phyloP scores from a whole-genome alignment of 2,888 invertebrate species.

The Axea sp. region DNA sequence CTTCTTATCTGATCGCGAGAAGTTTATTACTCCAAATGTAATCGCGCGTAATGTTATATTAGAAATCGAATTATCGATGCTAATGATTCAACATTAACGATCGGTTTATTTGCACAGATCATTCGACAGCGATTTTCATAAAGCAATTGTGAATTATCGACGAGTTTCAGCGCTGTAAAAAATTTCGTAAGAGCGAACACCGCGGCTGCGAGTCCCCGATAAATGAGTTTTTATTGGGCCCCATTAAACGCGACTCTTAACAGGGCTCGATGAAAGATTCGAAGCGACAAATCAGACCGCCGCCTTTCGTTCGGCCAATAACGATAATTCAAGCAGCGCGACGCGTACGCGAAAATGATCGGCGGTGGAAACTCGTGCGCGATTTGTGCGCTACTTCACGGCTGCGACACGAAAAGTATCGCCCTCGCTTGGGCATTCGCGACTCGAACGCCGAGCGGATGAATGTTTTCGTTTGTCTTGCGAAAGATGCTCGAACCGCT shows the following conservation, averaged over 20 bases:
- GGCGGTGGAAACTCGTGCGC: too few relatives aligned
- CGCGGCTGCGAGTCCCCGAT: constrained; percentile 4
- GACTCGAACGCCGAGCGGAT: too few relatives aligned
- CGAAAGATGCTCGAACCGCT: too few relatives aligned
- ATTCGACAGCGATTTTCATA: constrained; percentile 2
- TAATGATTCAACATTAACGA: neutral
- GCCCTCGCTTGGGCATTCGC: too few relatives aligned
- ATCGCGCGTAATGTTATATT: neutral
- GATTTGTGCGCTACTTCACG: too few relatives aligned
- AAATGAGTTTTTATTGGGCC: neutral
- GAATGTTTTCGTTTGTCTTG: too few relatives aligned
- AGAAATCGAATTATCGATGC: constrained; percentile 4
- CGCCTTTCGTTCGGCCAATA: too few relatives aligned
- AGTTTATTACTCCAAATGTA: constrained; percentile 15
- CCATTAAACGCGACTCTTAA: neutral
- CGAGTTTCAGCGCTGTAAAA: constrained; percentile 6
- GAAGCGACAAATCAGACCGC: too few relatives aligned
- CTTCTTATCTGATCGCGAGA: constrained; percentile 27
- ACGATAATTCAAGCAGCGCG: too few relatives aligned
- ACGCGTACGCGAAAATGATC: too few relatives aligned
- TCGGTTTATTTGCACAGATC: constrained; percentile 14
- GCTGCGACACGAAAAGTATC: too few relatives aligned
- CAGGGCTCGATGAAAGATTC: too few relatives aligned
- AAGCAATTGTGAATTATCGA: constrained; percentile 5
- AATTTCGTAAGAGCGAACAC: constrained; percentile 16